Evolutionary conservation across 2,113 vertebrate species (phyloP).

Genomic region (Myotis yumanensis): DNA sequence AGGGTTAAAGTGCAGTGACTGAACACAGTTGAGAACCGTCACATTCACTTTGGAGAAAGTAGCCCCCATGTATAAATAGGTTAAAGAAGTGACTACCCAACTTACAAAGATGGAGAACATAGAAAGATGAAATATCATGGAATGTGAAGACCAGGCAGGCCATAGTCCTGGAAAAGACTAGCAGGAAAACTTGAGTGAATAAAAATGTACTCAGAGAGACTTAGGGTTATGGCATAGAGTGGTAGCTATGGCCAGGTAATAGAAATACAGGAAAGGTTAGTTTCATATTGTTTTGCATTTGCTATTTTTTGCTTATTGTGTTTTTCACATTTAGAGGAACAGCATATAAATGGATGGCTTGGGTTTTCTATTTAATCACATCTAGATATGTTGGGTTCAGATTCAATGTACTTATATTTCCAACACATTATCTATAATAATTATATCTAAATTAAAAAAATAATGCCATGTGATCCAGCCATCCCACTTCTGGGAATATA

Average conservation of each 20-base stretch:
- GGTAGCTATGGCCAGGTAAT: not conserved
- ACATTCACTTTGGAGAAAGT: not conserved
- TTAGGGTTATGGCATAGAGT: not conserved
- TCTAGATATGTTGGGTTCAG: not conserved
- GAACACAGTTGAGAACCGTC: not conserved
- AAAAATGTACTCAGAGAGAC: not conserved
- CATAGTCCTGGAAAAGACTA: not conserved
- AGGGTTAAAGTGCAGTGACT: not conserved
- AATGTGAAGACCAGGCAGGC: not conserved
- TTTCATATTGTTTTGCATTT: not conserved
- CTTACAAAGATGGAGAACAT: not conserved
- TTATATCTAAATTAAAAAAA: not conserved
- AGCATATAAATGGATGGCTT: not conserved
- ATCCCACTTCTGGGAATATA: not conserved
- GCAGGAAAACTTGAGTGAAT: not conserved
- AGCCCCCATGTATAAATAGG: not conserved
- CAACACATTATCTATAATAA: not conserved
- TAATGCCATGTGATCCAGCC: not conserved
- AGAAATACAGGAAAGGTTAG: not conserved
- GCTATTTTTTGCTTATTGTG: not conserved
- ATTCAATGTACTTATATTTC: not conserved
- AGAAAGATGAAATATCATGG: not conserved
- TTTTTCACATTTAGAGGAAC: not conserved
- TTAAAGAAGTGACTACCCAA: not conserved
- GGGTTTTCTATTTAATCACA: not conserved